phyloP scores from a whole-genome alignment of 92 coral and sea anemone genomes.

The Epizoanthus illoricatus region DNA sequence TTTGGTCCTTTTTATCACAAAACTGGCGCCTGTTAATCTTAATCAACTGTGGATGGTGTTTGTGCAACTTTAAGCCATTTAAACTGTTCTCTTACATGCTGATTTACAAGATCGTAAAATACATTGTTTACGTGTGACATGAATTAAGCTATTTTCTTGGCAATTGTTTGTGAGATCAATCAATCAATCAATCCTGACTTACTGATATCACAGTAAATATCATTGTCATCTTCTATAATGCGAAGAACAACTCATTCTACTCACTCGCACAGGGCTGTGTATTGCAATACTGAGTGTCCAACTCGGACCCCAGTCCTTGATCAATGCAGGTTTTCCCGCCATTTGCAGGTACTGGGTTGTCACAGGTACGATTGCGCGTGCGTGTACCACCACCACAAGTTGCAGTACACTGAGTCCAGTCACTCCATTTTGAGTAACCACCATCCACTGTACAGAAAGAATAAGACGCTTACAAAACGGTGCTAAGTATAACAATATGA shows the following conservation, averaged over 20 bases:
- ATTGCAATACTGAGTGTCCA: constrained; percentile 79
- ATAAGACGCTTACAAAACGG: background rate
- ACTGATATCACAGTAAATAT: background rate
- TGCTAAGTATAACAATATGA: background rate
- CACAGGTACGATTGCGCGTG: constrained; percentile 77
- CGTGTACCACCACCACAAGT: constrained; percentile 97
- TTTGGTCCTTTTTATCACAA: no score
- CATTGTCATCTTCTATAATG: background rate
- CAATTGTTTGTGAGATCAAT: no score
- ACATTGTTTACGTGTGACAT: no score
- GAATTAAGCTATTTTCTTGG: no score
- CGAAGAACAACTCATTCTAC: constrained; percentile 13
- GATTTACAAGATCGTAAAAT: no score
- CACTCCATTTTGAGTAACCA: constrained; percentile 77
- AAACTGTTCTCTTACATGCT: no score
- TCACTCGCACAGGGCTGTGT: constrained; percentile 85
- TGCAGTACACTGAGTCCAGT: constrained; percentile 86
- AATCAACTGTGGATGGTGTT: no score
- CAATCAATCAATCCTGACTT: no score
- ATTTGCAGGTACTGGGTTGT: constrained; percentile 82
- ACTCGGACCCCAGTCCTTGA: constrained; percentile 80
- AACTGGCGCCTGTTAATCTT: no score
- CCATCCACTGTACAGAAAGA: constrained; percentile 70
- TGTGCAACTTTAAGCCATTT: no score
- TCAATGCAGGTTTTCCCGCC: constrained; percentile 94